Conservation (phyloP, 2,113 vertebrate genomes). For the Trachemys scripta region DNA sequence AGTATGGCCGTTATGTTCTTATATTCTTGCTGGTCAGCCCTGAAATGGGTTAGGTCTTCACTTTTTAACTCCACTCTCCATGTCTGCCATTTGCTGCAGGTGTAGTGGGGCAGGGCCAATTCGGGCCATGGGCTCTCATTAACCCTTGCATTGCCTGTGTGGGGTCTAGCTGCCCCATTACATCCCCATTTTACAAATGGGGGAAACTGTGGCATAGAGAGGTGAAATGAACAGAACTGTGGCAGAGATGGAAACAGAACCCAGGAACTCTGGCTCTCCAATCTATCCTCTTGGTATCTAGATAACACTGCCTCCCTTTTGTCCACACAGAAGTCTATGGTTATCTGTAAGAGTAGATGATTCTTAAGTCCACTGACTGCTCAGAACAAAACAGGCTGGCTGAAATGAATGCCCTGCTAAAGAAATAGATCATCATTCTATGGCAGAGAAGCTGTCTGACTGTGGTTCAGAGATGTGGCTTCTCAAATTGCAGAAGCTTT, state of each 20-base stretch:
- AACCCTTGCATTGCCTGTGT: no score
- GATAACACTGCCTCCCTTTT: rapidly evolving
- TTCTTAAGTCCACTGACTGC: not conserved
- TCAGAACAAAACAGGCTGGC: no score
- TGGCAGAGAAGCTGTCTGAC: rapidly evolving
- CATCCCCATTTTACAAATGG: not conserved
- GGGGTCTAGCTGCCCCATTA: no score
- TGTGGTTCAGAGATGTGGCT: not conserved
- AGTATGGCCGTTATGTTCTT: no score
- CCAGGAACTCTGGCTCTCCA: not conserved
- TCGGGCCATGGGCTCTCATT: not conserved
- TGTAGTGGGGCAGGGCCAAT: not conserved
- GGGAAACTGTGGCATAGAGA: not conserved
- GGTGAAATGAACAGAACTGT: not conserved
- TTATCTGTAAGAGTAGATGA: rapidly evolving
- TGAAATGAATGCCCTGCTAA: not conserved
- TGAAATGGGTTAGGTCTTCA: not conserved
- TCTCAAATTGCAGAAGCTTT: not conserved
- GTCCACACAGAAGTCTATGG: not conserved
- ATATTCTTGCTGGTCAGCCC: not conserved
- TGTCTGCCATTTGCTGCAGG: not conserved
- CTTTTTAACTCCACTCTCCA: not conserved
- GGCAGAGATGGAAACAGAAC: not conserved
- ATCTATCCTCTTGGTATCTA: not conserved
- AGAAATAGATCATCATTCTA: not conserved